These are phyloP conservation scores for Grus americana DNA, from an alignment of 2,113 vertebrate genomes.

Conservation along the genomic window DNA sequence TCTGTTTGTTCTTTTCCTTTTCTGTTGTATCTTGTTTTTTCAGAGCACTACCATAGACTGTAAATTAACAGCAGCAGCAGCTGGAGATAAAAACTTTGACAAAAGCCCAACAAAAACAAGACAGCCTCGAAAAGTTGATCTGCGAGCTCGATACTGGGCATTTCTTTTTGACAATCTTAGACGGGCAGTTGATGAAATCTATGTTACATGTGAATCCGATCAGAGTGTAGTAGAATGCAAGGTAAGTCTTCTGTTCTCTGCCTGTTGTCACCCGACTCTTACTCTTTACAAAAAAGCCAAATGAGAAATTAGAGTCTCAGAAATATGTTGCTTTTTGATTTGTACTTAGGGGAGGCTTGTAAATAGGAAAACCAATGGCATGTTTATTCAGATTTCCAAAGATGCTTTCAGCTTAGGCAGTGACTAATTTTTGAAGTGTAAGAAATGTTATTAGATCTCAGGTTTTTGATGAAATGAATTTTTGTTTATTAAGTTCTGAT, in stretches of 20 bases:
- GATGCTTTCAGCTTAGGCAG: background rate
- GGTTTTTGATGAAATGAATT: background rate
- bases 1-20: background rate
- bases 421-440: background rate
- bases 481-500: background rate
- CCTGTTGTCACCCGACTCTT: background rate
- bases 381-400: background rate
- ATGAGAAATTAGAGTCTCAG: background rate
- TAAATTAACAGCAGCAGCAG: constrained; percentile 75
- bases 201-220: constrained; percentile 96
- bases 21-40: background rate
- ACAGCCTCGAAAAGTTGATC: constrained; percentile 92
- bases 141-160: constrained; percentile 96
- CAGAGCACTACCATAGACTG: constrained; percentile 82
- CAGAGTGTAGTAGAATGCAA: constrained; percentile 98
- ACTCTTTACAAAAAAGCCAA: too few species aligned
- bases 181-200: constrained; percentile 95
- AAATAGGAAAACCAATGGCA: background rate
- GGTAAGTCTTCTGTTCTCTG: constrained; percentile 68
- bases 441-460: background rate
- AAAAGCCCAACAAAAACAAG: constrained; percentile 94
- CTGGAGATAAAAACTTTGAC: constrained; percentile 88
- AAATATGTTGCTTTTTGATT: background rate
- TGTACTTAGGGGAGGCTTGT: background rate
- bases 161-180: constrained; percentile 98